Evolutionary conservation across 2,797 vertebrate species (phyloP).

Genomic region (Chrysocyon brachyurus): DNA sequence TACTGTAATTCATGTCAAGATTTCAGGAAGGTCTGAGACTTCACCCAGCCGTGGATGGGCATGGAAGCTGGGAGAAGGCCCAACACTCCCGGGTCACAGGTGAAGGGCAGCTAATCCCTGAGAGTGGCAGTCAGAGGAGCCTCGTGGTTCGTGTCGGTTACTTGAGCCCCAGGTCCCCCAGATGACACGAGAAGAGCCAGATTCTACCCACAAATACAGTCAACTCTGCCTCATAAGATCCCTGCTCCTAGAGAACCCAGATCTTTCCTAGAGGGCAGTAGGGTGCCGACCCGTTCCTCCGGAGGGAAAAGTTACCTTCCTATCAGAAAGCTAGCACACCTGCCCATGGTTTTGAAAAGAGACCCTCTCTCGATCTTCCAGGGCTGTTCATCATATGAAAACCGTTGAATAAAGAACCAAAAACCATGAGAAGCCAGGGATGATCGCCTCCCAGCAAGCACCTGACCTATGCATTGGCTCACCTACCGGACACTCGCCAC

Average conservation of each 20-base stretch:
- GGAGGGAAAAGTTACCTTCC: too few species aligned
- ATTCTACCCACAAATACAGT: accelerated
- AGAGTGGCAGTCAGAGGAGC: not conserved
- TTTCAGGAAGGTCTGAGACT: not conserved
- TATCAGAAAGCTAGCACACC: accelerated
- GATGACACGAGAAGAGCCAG: accelerated
- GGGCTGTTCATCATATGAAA: not conserved
- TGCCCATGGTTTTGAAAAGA: not conserved
- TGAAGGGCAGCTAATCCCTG: too few species aligned
- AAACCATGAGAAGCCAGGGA: not conserved
- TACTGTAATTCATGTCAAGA: not conserved
- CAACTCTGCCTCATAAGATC: not conserved
- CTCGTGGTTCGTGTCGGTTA: accelerated
- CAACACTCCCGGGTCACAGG: accelerated
- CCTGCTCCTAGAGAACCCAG: accelerated
- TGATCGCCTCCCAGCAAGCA: not conserved
- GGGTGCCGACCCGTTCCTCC: not conserved
- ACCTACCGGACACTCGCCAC: too few species aligned
- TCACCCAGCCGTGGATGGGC: accelerated
- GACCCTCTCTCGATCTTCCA: not conserved
- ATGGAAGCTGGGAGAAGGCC: not conserved
- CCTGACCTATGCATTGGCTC: not conserved
- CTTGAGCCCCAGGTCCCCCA: not conserved
- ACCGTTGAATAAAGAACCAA: not conserved
- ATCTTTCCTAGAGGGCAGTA: accelerated